phyloP scores from a whole-genome alignment of 2,797 vertebrate genomes.

The Gallinago solitaria region DNA sequence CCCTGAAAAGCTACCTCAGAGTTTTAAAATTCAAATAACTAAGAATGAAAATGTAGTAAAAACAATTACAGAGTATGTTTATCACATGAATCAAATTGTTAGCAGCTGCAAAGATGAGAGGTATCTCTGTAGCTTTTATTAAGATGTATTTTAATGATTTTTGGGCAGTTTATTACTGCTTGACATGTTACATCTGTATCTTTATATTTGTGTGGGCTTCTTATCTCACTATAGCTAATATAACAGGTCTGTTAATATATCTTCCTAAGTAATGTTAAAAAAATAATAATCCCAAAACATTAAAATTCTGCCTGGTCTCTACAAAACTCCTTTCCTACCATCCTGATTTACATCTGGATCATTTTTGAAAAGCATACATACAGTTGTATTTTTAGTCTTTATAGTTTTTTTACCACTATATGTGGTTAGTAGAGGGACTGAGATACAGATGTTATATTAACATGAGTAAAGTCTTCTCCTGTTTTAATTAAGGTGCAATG shows the following conservation, averaged over 20 bases:
- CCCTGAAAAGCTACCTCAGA: not conserved
- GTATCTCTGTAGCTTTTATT: not conserved
- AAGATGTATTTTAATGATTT: not conserved
- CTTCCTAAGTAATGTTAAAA: not conserved
- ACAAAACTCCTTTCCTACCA: not conserved
- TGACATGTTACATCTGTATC: not conserved
- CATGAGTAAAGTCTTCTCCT: not conserved
- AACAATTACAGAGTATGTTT: not conserved
- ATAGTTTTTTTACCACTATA: not conserved
- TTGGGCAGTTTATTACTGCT: not conserved
- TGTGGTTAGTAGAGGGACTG: not conserved
- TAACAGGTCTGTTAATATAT: not conserved
- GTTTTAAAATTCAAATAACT: not conserved
- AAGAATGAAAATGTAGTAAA: not conserved
- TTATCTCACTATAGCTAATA: not conserved
- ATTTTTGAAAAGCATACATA: not conserved
- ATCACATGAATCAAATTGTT: not conserved
- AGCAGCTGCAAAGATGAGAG: not conserved
- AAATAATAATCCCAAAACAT: not conserved
- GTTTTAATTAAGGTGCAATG: not conserved
- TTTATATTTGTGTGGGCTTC: not conserved
- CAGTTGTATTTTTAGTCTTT: not conserved
- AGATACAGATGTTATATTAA: not conserved
- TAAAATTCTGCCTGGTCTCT: not conserved
- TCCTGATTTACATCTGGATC: not conserved